Evolutionary conservation across 2,797 vertebrate species (phyloP).

Genomic region (Orestias chungarensis): DNA sequence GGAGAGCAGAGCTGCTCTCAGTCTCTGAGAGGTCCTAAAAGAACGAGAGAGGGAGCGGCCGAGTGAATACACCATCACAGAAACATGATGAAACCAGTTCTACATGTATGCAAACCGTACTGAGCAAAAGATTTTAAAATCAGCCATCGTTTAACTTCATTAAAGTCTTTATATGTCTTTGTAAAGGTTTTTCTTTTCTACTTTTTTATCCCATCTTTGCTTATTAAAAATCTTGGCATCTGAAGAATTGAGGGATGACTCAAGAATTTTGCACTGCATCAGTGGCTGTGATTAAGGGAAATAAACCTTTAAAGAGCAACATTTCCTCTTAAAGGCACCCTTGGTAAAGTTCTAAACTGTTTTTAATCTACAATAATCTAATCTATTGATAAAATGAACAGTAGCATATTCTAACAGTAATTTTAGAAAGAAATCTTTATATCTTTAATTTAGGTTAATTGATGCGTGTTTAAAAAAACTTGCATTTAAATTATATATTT

Average conservation of each 20-base stretch:
- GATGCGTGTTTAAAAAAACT: neutral
- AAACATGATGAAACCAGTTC: slow-evolving; percentile 38
- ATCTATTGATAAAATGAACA: neutral
- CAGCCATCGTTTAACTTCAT: neutral
- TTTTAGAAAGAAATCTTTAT: neutral
- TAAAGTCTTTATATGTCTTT: neutral
- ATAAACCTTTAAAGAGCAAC: neutral
- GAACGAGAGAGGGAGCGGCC: slow-evolving; percentile 80
- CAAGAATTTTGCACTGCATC: neutral
- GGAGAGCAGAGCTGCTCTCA: slow-evolving; percentile 82
- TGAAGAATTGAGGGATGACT: neutral
- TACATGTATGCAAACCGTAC: neutral
- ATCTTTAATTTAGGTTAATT: neutral
- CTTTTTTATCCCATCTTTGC: neutral
- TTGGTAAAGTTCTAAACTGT: neutral
- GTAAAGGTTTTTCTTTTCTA: neutral
- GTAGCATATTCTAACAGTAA: neutral
- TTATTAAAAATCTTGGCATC: neutral
- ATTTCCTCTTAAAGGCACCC: neutral
- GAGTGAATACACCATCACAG: slow-evolving; percentile 69
- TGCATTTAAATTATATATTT: neutral
- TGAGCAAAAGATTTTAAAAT: slow-evolving; percentile 2
- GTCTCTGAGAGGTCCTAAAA: slow-evolving; percentile 82
- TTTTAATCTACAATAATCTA: neutral
- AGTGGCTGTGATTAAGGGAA: neutral